These are phyloP conservation scores for Philaenus spumarius DNA, from an alignment of 1,140 invertebrate species.

Conservation along the genomic window DNA sequence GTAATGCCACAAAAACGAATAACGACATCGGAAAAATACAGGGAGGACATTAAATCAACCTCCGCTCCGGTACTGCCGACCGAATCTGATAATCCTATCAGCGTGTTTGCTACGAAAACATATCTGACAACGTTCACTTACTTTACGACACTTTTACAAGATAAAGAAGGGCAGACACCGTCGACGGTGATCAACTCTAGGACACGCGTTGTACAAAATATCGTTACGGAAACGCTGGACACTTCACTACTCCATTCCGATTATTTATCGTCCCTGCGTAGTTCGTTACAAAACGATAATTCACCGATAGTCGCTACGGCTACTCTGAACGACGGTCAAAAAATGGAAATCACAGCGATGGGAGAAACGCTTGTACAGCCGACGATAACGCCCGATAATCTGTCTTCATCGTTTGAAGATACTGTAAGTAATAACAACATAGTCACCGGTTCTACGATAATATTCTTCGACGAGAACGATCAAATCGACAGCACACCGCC, in stretches of 20 bases:
- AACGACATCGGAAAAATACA: constrained; percentile 18
- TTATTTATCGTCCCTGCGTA: constrained; percentile 45
- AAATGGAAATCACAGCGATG: constrained; percentile 44
- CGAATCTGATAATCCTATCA: constrained; percentile 21
- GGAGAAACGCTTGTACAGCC: constrained; percentile 9
- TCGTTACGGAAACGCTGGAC: constrained; percentile 54
- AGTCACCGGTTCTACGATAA: constrained; percentile 53
- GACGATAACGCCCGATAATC: constrained; percentile 1
- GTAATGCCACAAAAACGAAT: constrained; percentile 34
- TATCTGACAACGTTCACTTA: constrained; percentile 82
- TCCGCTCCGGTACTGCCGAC: constrained; percentile 25
- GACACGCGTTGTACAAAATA: constrained; percentile 53
- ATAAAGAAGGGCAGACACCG: constrained; percentile 44
- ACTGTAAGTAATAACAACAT: constrained; percentile 39
- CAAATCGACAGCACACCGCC: constrained; percentile 32
- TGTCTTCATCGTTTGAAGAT: constrained; percentile 6
- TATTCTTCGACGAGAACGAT: constrained; percentile 51
- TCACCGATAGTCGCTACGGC: constrained; percentile 33
- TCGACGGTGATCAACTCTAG: constrained; percentile 52
- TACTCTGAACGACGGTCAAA: constrained; percentile 42
- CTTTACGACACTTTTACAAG: constrained; percentile 69
- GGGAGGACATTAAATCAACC: constrained; percentile 38
- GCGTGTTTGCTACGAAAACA: constrained; percentile 79
- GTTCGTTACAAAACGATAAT: constrained; percentile 27
- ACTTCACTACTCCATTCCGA: constrained; percentile 46